A percentile compares a stretch with the other conserved stretches of the same genome.
Conservation (phyloP, 2,797 vertebrate genomes). For the Coreius guichenoti region DNA sequence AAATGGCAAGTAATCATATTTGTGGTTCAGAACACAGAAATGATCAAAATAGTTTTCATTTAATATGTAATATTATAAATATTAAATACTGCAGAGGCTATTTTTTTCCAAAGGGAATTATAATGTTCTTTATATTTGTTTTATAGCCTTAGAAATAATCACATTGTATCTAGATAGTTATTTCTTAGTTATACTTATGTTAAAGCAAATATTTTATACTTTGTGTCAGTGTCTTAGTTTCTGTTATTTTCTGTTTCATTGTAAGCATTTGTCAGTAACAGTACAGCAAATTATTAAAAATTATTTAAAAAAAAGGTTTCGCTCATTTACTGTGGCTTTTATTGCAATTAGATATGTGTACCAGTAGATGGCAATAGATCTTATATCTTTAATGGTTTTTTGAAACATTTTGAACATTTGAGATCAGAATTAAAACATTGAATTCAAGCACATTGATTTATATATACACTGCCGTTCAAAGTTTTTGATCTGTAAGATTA, state of each 20-base stretch:
- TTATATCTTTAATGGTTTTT: background rate
- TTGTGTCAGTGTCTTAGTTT: background rate
- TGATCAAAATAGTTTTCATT: conserved; percentile 30
- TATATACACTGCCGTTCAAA: too few relatives aligned
- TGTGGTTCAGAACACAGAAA: background rate
- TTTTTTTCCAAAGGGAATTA: conserved; percentile 12
- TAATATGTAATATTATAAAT: conserved; percentile 18
- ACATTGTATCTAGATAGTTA: background rate
- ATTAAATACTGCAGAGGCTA: background rate
- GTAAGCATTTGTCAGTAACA: background rate
- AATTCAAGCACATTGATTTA: too few relatives aligned
- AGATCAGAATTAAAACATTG: background rate
- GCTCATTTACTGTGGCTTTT: background rate
- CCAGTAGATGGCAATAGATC: conserved; percentile 68
- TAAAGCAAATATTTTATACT: background rate
- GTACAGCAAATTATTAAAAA: background rate
- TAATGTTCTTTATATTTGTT: conserved; percentile 8
- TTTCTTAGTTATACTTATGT: background rate
- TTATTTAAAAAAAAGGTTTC: background rate
- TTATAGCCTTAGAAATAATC: background rate
- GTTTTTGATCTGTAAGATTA: too few relatives aligned
- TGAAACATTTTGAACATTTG: background rate
- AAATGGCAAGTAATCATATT: background rate
- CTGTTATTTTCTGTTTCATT: background rate
- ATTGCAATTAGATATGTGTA: conserved; percentile 47